phyloP scores from a whole-genome alignment of 2,888 invertebrate genomes.

The Drosophila gaucha region DNA sequence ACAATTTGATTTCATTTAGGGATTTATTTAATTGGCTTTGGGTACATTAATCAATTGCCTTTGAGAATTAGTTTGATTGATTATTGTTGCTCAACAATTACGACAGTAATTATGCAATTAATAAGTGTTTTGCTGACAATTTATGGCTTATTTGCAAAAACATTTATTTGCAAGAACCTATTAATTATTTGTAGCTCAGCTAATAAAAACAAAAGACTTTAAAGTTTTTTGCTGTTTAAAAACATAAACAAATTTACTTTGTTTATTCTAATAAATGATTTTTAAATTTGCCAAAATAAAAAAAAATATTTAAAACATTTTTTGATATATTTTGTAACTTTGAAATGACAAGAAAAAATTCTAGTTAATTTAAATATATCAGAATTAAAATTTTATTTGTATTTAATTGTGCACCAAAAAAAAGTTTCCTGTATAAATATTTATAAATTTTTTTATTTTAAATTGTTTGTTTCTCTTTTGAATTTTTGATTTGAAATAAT shows the following conservation, averaged over 20 bases:
- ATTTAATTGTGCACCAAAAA: neutral
- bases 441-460: too few species aligned
- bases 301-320: too few species aligned
- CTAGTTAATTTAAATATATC: too few species aligned
- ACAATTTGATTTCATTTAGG: conserved; percentile 18
- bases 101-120: conserved; percentile 48
- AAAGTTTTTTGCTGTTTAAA: too few species aligned
- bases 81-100: conserved; percentile 29
- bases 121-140: conserved; percentile 14
- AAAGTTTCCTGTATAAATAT: neutral
- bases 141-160: conserved; percentile 15
- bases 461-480: neutral
- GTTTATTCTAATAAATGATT: too few species aligned
- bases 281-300: too few species aligned
- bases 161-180: conserved; percentile 5
- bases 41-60: conserved; percentile 63
- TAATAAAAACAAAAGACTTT: too few species aligned
- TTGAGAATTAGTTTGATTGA: conserved; percentile 29
- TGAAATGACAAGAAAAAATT: too few species aligned
- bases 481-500: neutral
- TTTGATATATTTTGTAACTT: too few species aligned
- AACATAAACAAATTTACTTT: too few species aligned
- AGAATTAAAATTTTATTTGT: too few species aligned
- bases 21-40: conserved; percentile 55
- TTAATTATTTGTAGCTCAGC: too few species aligned